Conservation (phyloP, 30 jellyfish, hydroid and myxozoan genomes). For the Hydra vulgaris region DNA sequence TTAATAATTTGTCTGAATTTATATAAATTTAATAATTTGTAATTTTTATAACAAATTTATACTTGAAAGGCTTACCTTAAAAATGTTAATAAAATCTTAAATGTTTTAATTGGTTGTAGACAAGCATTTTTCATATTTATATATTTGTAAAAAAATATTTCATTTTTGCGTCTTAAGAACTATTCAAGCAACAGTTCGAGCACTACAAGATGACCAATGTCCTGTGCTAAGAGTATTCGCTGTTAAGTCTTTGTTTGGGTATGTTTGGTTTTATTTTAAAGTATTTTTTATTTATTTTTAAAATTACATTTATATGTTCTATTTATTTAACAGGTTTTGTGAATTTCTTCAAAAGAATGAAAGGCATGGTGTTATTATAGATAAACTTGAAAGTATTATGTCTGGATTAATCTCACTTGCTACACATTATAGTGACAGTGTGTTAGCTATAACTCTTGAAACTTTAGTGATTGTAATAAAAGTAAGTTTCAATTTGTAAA, state of each 20-base stretch:
- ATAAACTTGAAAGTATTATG: slow-evolving; percentile 45
- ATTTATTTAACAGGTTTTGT: slow-evolving; percentile 28
- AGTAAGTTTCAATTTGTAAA: too few species aligned
- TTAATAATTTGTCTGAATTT: too few species aligned
- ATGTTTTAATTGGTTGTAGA: too few species aligned
- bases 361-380: slow-evolving; percentile 18
- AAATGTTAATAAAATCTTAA: too few species aligned
- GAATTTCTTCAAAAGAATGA: slow-evolving; percentile 53
- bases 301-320: too few species aligned
- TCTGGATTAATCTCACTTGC: slow-evolving; percentile 66
- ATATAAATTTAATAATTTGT: too few species aligned
- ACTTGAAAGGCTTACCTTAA: too few species aligned
- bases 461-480: slow-evolving; percentile 35
- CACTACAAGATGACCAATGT: slow-evolving; percentile 50
- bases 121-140: too few species aligned
- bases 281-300: neutral
- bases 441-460: slow-evolving; percentile 63
- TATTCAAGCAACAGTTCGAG: slow-evolving; percentile 45
- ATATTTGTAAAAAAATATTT: too few species aligned
- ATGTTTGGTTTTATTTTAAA: neutral
- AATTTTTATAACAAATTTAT: too few species aligned
- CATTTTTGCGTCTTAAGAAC: too few species aligned
- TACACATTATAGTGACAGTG: slow-evolving; percentile 62
- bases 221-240: slow-evolving; percentile 65
- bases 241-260: slow-evolving; percentile 75